Evolutionary conservation across 2,113 vertebrate species (phyloP), one percentile per base, ranked within the genome.

Genomic region (Grammomys dolichurus): DNA sequence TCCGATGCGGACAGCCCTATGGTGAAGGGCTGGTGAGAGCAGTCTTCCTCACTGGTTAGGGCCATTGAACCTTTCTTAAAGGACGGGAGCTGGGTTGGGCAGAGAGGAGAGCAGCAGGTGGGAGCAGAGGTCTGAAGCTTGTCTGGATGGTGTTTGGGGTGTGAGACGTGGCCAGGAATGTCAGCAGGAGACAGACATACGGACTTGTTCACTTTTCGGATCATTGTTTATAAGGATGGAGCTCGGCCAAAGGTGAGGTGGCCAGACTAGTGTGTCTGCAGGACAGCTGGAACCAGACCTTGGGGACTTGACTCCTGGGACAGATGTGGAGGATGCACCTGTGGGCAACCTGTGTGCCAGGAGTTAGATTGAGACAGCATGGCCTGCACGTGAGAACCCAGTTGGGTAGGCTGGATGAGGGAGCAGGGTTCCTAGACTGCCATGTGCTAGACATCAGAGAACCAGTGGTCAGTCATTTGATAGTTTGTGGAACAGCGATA

Each of bases 101-200:
- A 24, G 86, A 28, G 11, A 33, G 24, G 28, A 6, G 24, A 22
- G 17, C 0, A 9, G 56, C 70, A 8, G 3, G 48, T 8, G 33
- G 72, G 82, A 67, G 58, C 11, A 19, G 17, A 63, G 1, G 10
- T 2, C 3, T 4, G 43, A 76, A 51, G 22, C 4, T 33, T 20
- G 5, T 36, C 48, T 56, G 33, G 46, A 65, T 46, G 22, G 19
- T 9, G 13, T 17, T 51, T n/a, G 22, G 46, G 85, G 31, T n/a
- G 11, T 43, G 72, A 26, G 14, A 51, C 11, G 0, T 1, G 8
- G 17, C 13, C 1, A 2, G 58, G 12, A 17, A 33, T 40, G 75
- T n/a, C 26, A 43, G 3, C 33, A 4, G 82, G 87, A 33, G 28
- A 70, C 78, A 56, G 77, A n/a, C 2, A 14, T 0, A 5, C 17